phyloP scores from a whole-genome alignment of 2,113 vertebrate genomes.

The Urocolius indicus region DNA sequence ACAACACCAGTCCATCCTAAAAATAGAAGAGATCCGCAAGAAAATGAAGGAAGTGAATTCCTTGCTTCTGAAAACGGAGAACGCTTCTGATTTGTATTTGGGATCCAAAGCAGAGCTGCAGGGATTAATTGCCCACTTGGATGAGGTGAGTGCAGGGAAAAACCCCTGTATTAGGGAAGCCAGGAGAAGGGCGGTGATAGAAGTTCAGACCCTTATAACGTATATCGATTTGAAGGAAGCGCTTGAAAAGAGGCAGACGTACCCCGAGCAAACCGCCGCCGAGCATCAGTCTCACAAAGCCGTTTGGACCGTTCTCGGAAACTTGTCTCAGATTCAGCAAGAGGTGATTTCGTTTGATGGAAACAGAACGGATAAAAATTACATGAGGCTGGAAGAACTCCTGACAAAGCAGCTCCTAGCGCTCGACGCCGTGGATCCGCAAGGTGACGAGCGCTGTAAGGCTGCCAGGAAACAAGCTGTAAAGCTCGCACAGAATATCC shows the following conservation, averaged over 20 bases:
- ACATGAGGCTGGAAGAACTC: slow-evolving; percentile 93
- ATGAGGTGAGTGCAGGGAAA: slow-evolving; percentile 90
- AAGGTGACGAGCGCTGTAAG: slow-evolving; percentile 89
- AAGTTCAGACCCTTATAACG: slow-evolving; percentile 91
- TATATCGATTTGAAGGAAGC: slow-evolving; percentile 92
- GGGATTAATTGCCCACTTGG: slow-evolving; percentile 87
- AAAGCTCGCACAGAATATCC: slow-evolving; percentile 95
- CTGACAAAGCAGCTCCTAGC: slow-evolving; percentile 95
- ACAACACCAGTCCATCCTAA: slow-evolving; percentile 91
- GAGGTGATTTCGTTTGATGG: slow-evolving; percentile 93
- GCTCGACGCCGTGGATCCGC: slow-evolving; percentile 94
- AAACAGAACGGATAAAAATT: slow-evolving; percentile 92
- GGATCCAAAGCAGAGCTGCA: slow-evolving; percentile 90
- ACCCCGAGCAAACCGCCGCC: slow-evolving; percentile 61
- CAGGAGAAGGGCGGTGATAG: slow-evolving; percentile 90
- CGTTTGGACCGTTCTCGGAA: slow-evolving; percentile 89
- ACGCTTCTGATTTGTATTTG: slow-evolving; percentile 82
- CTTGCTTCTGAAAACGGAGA: slow-evolving; percentile 84
- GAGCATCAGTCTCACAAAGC: slow-evolving; percentile 85
- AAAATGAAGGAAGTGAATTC: slow-evolving; percentile 85
- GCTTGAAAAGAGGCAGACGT: slow-evolving; percentile 74
- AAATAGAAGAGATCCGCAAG: slow-evolving; percentile 90
- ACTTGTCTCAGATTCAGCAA: slow-evolving; percentile 89
- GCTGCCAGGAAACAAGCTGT: slow-evolving; percentile 93
- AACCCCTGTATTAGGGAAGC: slow-evolving; percentile 98